These are phyloP conservation scores for Bradypodion ventrale DNA, from an alignment of 2,797 vertebrate genomes.

Conservation along the genomic window DNA sequence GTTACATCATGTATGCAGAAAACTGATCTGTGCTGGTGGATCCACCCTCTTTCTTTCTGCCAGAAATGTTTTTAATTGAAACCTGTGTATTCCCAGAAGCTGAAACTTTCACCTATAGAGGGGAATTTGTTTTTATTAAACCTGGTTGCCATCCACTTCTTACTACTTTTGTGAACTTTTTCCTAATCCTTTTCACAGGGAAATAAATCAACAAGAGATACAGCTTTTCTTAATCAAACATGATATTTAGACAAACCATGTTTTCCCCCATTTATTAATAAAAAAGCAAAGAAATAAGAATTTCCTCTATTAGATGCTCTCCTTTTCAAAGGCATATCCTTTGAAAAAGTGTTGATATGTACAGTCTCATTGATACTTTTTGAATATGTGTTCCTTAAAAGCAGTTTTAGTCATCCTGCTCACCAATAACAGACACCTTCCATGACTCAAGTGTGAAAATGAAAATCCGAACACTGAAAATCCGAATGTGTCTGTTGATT, in stretches of 20 bases:
- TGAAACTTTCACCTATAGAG: background rate
- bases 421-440: background rate
- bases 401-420: background rate
- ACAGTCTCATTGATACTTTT: background rate
- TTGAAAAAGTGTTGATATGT: background rate
- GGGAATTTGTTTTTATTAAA: constrained; percentile 43
- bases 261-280: background rate
- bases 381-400: background rate
- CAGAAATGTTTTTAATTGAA: constrained; percentile 37
- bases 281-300: background rate
- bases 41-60: constrained; percentile 4
- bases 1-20: background rate
- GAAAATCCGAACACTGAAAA: constrained; percentile 2
- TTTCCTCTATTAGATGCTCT: background rate
- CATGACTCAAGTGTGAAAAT: background rate
- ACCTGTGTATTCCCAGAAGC: constrained; percentile 31
- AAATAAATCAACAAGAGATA: background rate
- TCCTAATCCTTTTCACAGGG: background rate
- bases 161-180: constrained; percentile 19
- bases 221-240: background rate
- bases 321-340: background rate
- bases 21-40: constrained; percentile 4
- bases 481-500: constrained; percentile 3
- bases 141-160: background rate
- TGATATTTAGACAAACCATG: constrained; percentile 2